These are phyloP conservation scores for Trematomus loennbergii DNA, from an alignment of 2,113 vertebrate species.

Conservation along the genomic window DNA sequence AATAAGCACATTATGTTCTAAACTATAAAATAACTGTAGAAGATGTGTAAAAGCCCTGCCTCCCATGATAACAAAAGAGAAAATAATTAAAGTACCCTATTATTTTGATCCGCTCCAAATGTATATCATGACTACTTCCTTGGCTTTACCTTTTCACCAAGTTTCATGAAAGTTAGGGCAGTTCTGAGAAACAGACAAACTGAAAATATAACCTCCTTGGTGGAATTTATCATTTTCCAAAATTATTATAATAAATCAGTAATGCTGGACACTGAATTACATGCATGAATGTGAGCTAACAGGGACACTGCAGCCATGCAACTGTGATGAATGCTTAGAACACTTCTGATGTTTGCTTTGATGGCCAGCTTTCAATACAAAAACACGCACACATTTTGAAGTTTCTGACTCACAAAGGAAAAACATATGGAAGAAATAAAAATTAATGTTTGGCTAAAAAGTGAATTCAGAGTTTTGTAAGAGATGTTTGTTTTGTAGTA, in stretches of 20 bases:
- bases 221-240: neutral
- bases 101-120: no score
- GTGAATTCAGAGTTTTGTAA: neutral
- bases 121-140: no score
- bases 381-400: neutral
- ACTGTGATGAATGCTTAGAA: neutral
- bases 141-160: no score
- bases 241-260: neutral
- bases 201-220: no score
- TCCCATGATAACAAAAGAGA: no score
- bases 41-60: no score
- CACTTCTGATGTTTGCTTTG: no score
- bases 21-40: neutral
- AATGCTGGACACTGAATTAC: neutral
- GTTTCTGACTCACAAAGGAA: neutral
- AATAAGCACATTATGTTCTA: neutral
- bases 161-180: no score
- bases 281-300: neutral
- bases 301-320: neutral
- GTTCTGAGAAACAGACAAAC: no score
- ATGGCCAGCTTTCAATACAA: no score
- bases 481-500: no score
- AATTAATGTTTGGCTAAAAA: neutral
- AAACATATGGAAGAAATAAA: neutral
- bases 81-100: no score